phyloP scores from a whole-genome alignment of 2,888 invertebrate genomes.

The Emmelina monodactyla region DNA sequence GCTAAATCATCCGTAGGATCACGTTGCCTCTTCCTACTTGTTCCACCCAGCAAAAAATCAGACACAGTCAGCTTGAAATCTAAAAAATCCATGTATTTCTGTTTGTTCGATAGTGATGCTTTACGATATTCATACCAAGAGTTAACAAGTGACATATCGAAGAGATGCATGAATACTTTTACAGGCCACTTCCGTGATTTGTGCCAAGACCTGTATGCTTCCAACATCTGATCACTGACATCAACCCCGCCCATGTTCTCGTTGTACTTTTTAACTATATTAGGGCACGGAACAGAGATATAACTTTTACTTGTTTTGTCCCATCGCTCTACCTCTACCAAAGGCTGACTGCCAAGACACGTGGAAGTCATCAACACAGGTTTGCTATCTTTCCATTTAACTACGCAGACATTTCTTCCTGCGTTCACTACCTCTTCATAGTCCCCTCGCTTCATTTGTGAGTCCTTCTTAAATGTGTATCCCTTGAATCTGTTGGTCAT shows the following conservation, averaged over 20 bases:
- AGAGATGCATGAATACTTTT: slow-evolving; percentile 12
- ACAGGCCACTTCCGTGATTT: slow-evolving; percentile 13
- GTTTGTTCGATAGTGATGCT: slow-evolving; percentile 6
- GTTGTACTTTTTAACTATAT: slow-evolving; percentile 2
- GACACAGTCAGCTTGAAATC: slow-evolving; percentile 7
- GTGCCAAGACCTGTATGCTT: slow-evolving; percentile 11
- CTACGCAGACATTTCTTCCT: too few species aligned
- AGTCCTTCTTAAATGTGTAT: too few species aligned
- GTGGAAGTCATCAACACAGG: too few species aligned
- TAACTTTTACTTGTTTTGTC: background rate
- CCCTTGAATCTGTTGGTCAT: too few species aligned
- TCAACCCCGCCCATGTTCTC: slow-evolving; percentile 8
- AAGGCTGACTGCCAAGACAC: too few species aligned
- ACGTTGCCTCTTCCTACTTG: slow-evolving; percentile 11
- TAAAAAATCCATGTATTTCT: slow-evolving; percentile 8
- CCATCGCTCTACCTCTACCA: too few species aligned
- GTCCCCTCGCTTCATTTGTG: too few species aligned
- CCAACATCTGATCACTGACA: slow-evolving; percentile 10
- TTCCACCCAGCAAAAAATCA: slow-evolving; percentile 11
- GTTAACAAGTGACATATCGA: slow-evolving; percentile 8
- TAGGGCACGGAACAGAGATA: background rate
- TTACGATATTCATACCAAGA: slow-evolving; percentile 6
- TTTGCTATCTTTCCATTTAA: too few species aligned
- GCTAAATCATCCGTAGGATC: slow-evolving; percentile 8
- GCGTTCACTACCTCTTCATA: too few species aligned